Evolutionary conservation across 2,888 invertebrate genomes (phyloP).

Genomic region (Galerucella pusilla): DNA sequence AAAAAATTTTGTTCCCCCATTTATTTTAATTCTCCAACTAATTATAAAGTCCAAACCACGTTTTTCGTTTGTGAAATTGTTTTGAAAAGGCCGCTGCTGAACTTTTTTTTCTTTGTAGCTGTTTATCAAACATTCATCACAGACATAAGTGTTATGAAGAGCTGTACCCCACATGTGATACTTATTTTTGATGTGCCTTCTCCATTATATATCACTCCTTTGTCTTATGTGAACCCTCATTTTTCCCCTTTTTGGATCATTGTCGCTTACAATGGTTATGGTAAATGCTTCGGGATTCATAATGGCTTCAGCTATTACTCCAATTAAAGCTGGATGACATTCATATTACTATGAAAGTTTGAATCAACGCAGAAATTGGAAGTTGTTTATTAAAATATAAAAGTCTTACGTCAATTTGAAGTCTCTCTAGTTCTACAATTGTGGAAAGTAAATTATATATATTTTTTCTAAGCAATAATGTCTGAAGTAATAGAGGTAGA

Average conservation of each 20-base stretch:
- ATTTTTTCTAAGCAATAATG: background rate
- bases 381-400: background rate
- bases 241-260: conserved; percentile 28
- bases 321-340: conserved; percentile 22
- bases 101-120: conserved; percentile 30
- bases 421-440: too few species aligned
- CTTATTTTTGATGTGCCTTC: conserved; percentile 44
- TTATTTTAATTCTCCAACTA: too few species aligned
- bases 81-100: conserved; percentile 29
- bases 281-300: conserved; percentile 26
- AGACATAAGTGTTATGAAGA: conserved; percentile 42
- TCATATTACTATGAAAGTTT: background rate
- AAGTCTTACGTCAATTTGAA: too few species aligned
- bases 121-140: conserved; percentile 48
- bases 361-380: background rate
- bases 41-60: background rate
- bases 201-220: conserved; percentile 43
- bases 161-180: conserved; percentile 41
- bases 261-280: conserved; percentile 35
- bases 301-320: conserved; percentile 26
- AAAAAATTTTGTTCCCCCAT: too few species aligned
- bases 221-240: conserved; percentile 34
- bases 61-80: background rate
- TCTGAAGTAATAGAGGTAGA: conserved; percentile 5
- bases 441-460: background rate